Base-by-base conservation (phyloP, 2,888 invertebrate species). In the Epsilonema sp. region DNA sequence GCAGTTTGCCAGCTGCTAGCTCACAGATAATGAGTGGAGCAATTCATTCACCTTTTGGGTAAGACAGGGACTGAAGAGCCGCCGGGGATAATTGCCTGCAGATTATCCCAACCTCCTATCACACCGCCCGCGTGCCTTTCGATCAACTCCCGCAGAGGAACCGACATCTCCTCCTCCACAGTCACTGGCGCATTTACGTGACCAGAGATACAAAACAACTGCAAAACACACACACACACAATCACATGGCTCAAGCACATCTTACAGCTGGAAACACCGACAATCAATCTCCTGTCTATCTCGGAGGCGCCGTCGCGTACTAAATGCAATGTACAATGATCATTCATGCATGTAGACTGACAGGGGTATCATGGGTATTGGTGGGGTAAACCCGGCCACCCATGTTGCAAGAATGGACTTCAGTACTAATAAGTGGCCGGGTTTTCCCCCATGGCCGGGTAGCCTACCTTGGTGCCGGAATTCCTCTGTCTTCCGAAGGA, bases 141-240 rank as follows among this genome's bases (percentile, higher is more conserved):
- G 51, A 99, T 86, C 37, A 99, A 72, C 63, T 97, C 90, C 50
- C 79, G 82, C 45, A 99, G 72, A 0, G 92, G 82, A 52, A 99
- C 82, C 49, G 90, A 90, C 97, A 99, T 99, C 70, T 94, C 92
- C 64, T 99, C 97, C 67, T 99, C 97, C 0, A 99, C 94, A 0
- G 94, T 99, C 67, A 90, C 90, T 0, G 97, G 97, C 22, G 78
- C 83, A 66, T 89, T 89, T 1, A 99, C 94, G 66, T 97, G 92
- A 0, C 97, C 92, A 1, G 92, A 92, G 55, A 97, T 97, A 68
- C 94, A 97, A 70, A 80, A 97, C 38, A 97, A 71, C 71, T 92
- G 55, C 23, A 60, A 55, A 45, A 42, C 85, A n/a, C n/a, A n/a
- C n/a, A n/a, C n/a, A n/a, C n/a, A n/a, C n/a, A n/a, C n/a, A n/a